Base-by-base conservation (phyloP, 2,113 vertebrate genomes). In the Mugil cephalus region DNA sequence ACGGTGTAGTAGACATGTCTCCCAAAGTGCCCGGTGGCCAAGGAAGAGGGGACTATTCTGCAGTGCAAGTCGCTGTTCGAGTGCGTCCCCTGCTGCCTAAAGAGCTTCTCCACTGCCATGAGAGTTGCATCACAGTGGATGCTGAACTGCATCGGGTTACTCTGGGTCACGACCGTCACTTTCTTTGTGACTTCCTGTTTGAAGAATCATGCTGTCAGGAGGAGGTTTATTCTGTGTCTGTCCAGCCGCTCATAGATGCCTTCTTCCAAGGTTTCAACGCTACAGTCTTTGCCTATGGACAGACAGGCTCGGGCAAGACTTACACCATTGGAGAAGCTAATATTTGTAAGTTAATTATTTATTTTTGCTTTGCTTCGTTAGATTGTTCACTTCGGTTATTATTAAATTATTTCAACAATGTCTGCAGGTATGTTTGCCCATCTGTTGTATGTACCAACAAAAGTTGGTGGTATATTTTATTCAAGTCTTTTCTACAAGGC, bases 201-300 rank as follows among this genome's bases (percentile, higher is more conserved):
- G 94, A 95, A 12, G 95, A 96, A 78, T 90, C 85, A 6, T 80
- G 93, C 1, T 94, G 90, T 64, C 97, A 99, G 83, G 97, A 97
- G 53, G 92, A 94, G 0, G 94, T 97, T 46, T 98, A 97, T 83
- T 89, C 87, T 14, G 87, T 79, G 21, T 97, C 96, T 1, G 96
- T 98, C 17, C 96, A 96, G 85, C 95, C 96, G 0, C 96, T 99
- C 45, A 94, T 98, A 0, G 93, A 96, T 51, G 95, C 97, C 18
- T 98, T 98, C 87, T 96, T 98, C 81, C 94, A 96, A 86, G 97
- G 97, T 6, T 97, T 97, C 92, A 98, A 98, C 43, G 95, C 95
- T 61, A 98, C 97, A 0, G 95, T 98, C 12, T 97, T 99, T 89
- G 96, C 97, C 45, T 98, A 99, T 9, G 97, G 97, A 0, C 97